These are phyloP conservation scores for Mola mola DNA, from an alignment of 2,113 vertebrate genomes.

Conservation along the genomic window DNA sequence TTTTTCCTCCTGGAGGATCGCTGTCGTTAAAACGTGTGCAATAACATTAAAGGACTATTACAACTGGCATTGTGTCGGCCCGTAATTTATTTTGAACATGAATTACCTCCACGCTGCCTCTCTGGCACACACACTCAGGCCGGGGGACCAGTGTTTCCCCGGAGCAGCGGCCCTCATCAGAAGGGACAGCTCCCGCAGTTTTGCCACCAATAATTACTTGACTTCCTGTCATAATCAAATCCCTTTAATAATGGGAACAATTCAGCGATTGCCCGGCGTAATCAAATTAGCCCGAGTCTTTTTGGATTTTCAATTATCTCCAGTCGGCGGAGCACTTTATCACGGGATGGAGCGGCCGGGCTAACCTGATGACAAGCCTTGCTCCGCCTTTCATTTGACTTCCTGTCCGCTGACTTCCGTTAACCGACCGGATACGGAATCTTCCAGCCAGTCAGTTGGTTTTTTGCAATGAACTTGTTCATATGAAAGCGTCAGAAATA, in stretches of 20 bases:
- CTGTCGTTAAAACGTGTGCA: constrained; percentile 6
- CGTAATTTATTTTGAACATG: constrained; percentile 24
- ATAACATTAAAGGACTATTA: constrained; percentile 21
- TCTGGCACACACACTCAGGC: constrained; percentile 6
- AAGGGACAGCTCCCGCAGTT: constrained; percentile 64
- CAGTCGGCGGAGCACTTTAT: constrained; percentile 85
- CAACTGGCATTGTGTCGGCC: constrained; percentile 11
- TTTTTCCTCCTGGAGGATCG: constrained; percentile 13
- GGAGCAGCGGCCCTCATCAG: constrained; percentile 54
- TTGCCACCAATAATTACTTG: constrained; percentile 82
- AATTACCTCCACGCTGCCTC: constrained; percentile 30
- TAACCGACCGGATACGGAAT: constrained; percentile 50
- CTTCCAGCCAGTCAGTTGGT: no score
- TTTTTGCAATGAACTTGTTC: no score
- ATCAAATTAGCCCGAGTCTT: constrained; percentile 96
- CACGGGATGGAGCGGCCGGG: constrained; percentile 71
- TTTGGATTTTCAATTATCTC: constrained; percentile 97
- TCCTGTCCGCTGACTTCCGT: constrained; percentile 38
- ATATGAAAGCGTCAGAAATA: no score
- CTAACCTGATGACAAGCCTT: constrained; percentile 74
- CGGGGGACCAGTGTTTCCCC: constrained; percentile 33
- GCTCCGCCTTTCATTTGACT: constrained; percentile 70
- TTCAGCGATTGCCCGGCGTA: constrained; percentile 87
- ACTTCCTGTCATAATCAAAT: constrained; percentile 92
- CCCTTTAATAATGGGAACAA: constrained; percentile 93